Percentiles rank a stretch among this genome's conserved stretches.
These are phyloP conservation scores for Lordiphosa stackelbergi DNA, from an alignment of 1,140 invertebrate species.

Conservation along the genomic window DNA sequence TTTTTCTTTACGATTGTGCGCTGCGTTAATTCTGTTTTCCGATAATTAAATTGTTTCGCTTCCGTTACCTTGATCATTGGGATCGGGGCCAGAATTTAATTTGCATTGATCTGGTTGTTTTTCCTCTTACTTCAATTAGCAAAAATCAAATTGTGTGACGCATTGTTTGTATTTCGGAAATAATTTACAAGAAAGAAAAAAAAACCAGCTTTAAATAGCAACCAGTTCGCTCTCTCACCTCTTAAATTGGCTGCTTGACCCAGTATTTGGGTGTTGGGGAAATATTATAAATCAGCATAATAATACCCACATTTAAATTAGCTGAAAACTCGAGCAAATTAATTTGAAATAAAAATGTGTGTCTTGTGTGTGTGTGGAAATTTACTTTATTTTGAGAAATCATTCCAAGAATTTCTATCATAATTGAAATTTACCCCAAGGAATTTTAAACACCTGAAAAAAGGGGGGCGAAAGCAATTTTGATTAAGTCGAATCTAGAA, in stretches of 20 bases:
- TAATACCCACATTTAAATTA: conserved; percentile 40
- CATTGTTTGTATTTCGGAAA: conserved; percentile 65
- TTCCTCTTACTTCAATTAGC: conserved; percentile 52
- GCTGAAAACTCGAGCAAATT: conserved; percentile 33
- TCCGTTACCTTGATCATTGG: conserved; percentile 66
- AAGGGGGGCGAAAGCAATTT: not conserved
- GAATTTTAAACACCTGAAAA: not conserved
- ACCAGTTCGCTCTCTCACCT: conserved; percentile 21
- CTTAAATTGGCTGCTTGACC: conserved; percentile 38
- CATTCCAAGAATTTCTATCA: conserved; percentile 8
- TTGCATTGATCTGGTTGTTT: conserved; percentile 24
- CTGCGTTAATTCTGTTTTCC: conserved; percentile 39
- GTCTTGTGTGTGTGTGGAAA: conserved; percentile 9
- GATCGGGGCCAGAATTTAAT: conserved; percentile 29
- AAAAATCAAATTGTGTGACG: conserved; percentile 46
- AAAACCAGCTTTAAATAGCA: conserved; percentile 10
- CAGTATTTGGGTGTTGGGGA: conserved; percentile 15
- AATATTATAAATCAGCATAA: conserved; percentile 16
- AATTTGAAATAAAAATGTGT: conserved; percentile 43
- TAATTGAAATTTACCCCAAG: conserved; percentile 9
- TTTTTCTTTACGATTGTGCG: conserved; percentile 34
- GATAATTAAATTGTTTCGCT: conserved; percentile 62
- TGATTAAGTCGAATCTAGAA: not conserved
- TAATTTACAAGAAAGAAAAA: conserved; percentile 39
- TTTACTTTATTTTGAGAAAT: conserved; percentile 4